These are phyloP conservation scores for Cyanoramphus novaezelandiae DNA, from an alignment of 2,113 vertebrate genomes.

Conservation along the genomic window DNA sequence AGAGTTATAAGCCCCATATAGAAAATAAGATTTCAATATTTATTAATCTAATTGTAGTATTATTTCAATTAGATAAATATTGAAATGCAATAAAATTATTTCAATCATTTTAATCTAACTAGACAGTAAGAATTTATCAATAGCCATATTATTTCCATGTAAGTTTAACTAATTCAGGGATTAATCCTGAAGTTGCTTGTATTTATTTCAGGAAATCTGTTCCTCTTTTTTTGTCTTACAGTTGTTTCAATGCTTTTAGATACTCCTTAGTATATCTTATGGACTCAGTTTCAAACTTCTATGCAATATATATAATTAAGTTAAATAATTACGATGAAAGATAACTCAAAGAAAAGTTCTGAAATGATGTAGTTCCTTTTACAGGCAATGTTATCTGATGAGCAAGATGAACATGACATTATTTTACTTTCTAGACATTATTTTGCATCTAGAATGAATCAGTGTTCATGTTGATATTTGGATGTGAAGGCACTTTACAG, in stretches of 20 bases:
- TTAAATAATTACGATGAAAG: not conserved
- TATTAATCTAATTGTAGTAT: not conserved
- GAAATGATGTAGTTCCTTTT: not conserved
- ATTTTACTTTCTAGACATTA: not conserved
- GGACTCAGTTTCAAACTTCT: not conserved
- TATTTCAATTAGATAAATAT: not conserved
- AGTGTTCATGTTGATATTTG: not conserved
- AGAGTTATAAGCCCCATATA: not conserved
- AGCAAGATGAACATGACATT: not conserved
- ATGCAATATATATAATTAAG: not conserved
- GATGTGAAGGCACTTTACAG: not conserved
- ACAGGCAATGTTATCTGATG: not conserved
- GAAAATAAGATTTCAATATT: not conserved
- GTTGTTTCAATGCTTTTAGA: not conserved
- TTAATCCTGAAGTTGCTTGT: not conserved
- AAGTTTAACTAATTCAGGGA: not conserved
- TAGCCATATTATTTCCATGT: not conserved
- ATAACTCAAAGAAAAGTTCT: not conserved
- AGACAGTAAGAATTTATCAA: not conserved
- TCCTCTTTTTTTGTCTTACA: not conserved
- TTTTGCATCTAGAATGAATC: not conserved
- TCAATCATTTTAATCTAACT: not conserved
- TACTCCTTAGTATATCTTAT: fast-evolving
- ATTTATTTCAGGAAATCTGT: not conserved
- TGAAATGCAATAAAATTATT: not conserved